Evolutionary conservation across 2,113 vertebrate genomes (phyloP), one percentile per base, ranked within the genome.

Genomic region (Melospiza melodia): DNA sequence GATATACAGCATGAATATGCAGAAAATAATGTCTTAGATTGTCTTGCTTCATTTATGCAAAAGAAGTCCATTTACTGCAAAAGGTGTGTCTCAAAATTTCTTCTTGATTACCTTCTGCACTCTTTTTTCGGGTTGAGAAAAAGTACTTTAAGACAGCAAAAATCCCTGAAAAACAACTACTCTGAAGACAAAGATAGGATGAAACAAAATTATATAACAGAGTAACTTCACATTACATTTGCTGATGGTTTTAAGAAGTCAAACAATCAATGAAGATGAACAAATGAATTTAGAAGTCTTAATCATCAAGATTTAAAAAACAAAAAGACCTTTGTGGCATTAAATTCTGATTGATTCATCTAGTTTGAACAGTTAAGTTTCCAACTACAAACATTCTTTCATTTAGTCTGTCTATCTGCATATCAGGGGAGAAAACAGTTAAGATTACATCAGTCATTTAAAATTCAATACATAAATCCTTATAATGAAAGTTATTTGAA

Each of bases 401-500:
- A 65, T 62, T 46, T 59, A 83, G 62, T 51, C n/a, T 68, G 24
- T 35, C 0, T 39, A 84, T 74, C 33, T 83, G 44, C 21, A 33
- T 13, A 3, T 18, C 49, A 73, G 18, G 41, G 44, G 27, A 83
- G 48, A 87, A 37, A 93, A 75, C 12, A 87, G 68, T 86, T 66
- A 96, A 95, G 62, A 84, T 30, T 49, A 76, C 31, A 89, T 81
- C 59, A 95, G 41, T 51, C 16, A 24, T 30, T 89, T 86, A 82
- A 91, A 59, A 93, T 83, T 85, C 72, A 41, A 69, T 57, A 76
- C 2, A 68, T 39, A 90, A 76, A 82, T 83, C 48, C 57, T 93
- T 61, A 69, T 15, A 11, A 79, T 41, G 28, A 89, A 96, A 87
- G 52, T 80, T 80, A 93, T 88, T 84, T 80, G 93, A 89, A 95